Base-by-base conservation (phyloP, 2,113 vertebrate genomes). In the Mungos mungo region DNA sequence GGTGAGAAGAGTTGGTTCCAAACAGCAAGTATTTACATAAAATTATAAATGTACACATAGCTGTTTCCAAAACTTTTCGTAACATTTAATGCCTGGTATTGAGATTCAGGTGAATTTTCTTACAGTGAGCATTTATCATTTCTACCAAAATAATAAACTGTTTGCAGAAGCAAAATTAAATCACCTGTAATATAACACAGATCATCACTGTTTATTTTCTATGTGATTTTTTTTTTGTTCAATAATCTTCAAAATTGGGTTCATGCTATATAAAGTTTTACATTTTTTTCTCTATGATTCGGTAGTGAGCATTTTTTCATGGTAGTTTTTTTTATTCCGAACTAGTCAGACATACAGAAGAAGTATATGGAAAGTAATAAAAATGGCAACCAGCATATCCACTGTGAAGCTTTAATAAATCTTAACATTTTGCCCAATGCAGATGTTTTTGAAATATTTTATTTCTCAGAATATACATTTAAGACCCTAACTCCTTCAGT, bases 1-100 rank as follows among this genome's bases (percentile, higher is more conserved):
- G 52, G 47, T 88, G 69, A 97, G 41, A 91, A 97, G 74, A 90
- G 29, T 66, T 11, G 27, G 52, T 95, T 97, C 50, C 50, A 88
- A 52, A 96, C 13, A 79, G 52, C 77, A 84, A 52, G 29, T 74
- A 66, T 93, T 81, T 83, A 35, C 66, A 13, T 95, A 85, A 88
- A 88, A 41, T 92, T 88, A 23, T 63, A 88, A n/a, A 45, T 66
- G 41, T 80, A 52, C 12, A 69, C 77, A 71, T 2, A 83, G 74
- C 65, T 80, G 21, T 89, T 89, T 74, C 27, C 19, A 29, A 76
- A 93, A 92, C 63, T 77, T 31, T 80, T 83, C 29, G 31, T 57
- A 38, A 27, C 47, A 7, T 82, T 92, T 60, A 88, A 54, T 90
- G 19, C 63, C 74, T 81, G 3, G 21, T 68, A 52, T 27, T 80